phyloP scores from a whole-genome alignment of 1,140 invertebrate genomes.

The Drosophila pseudoananassae region DNA sequence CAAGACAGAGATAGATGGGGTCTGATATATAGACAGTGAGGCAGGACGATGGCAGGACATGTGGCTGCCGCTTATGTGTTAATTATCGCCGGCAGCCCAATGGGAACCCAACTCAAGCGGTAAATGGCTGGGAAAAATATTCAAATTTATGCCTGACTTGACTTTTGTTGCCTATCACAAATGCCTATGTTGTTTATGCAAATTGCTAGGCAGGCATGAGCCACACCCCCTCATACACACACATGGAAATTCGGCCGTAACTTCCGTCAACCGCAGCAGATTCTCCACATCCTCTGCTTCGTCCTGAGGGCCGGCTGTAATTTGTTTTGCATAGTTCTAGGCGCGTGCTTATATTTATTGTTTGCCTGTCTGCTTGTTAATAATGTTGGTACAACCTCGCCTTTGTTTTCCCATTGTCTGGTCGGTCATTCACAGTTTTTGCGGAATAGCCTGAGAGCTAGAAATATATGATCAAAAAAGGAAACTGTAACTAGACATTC shows the following conservation, averaged over 20 bases:
- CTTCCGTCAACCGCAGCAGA: constrained; percentile 48
- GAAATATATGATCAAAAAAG: background rate
- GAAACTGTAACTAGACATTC: background rate
- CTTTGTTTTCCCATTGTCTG: constrained; percentile 54
- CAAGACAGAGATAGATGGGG: background rate
- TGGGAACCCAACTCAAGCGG: constrained; percentile 57
- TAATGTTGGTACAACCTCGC: constrained; percentile 8
- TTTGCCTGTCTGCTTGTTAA: constrained; percentile 40
- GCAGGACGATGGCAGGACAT: constrained; percentile 18
- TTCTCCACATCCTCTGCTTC: constrained; percentile 13
- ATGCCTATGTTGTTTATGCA: constrained; percentile 70
- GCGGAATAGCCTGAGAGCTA: background rate
- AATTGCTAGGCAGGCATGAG: constrained; percentile 28
- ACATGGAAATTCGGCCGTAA: constrained; percentile 31
- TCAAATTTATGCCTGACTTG: constrained; percentile 73
- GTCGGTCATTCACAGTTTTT: constrained; percentile 6
- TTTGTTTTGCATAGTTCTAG: constrained; percentile 71
- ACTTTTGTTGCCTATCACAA: constrained; percentile 44
- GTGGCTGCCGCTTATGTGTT: constrained; percentile 68
- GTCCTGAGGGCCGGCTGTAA: constrained; percentile 40
- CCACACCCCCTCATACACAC: background rate
- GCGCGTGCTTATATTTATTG: constrained; percentile 71
- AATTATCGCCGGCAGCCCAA: constrained; percentile 54
- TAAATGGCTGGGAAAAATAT: constrained; percentile 67
- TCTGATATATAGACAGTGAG: constrained; percentile 14